A percentile compares a stretch with the other conserved stretches of the same genome.
These are phyloP conservation scores for Toxonevra muliebris DNA, from an alignment of 2,888 invertebrate species.

Conservation along the genomic window DNA sequence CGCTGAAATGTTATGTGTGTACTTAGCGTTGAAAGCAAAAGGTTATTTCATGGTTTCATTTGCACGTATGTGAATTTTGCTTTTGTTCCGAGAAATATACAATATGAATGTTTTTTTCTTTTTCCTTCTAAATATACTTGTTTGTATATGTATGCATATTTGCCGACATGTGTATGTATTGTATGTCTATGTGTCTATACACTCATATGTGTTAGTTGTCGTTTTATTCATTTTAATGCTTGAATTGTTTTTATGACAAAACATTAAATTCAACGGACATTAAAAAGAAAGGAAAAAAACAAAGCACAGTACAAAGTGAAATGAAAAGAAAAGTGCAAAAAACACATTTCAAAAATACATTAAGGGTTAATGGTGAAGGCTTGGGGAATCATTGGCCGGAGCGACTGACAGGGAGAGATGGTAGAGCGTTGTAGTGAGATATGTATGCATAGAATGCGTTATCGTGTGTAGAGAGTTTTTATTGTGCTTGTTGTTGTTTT, in stretches of 20 bases:
- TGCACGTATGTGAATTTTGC: background rate
- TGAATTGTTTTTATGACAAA: constrained; percentile 16
- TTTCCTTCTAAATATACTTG: background rate
- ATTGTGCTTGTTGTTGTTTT: too few relatives aligned
- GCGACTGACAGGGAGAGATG: too few relatives aligned
- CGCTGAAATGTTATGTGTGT: background rate
- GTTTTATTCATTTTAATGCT: constrained; percentile 14
- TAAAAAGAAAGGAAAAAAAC: background rate
- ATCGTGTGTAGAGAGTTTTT: too few relatives aligned
- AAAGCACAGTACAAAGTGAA: too few relatives aligned
- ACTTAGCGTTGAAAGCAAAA: constrained; percentile 4
- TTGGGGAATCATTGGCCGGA: too few relatives aligned
- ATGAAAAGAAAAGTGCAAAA: too few relatives aligned
- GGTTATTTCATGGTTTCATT: constrained; percentile 18
- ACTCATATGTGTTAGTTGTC: constrained; percentile 3
- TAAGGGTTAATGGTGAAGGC: too few relatives aligned
- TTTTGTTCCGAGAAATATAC: background rate
- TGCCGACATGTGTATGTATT: background rate
- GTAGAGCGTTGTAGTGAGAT: too few relatives aligned
- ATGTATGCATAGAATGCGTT: too few relatives aligned
- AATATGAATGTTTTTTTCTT: background rate
- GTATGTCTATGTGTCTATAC: background rate
- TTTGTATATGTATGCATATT: background rate
- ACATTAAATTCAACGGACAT: constrained; percentile 18
- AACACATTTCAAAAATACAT: too few relatives aligned